These are phyloP conservation scores for Glareola pratincola DNA, from an alignment of 2,113 vertebrate genomes.

Conservation along the genomic window DNA sequence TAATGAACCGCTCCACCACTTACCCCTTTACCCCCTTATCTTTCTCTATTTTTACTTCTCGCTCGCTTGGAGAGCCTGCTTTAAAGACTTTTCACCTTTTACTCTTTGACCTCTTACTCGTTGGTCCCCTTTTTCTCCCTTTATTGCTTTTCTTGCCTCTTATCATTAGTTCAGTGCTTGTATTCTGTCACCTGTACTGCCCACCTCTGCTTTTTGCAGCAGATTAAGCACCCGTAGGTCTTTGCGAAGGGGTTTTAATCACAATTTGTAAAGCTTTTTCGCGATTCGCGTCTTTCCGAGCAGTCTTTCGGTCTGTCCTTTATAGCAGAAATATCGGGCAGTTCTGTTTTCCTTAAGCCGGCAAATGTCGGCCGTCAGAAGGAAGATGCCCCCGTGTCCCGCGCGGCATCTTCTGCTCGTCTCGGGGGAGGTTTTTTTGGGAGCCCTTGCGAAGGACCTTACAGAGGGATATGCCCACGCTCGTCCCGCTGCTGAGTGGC, in stretches of 20 bases:
- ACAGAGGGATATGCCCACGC: neutral
- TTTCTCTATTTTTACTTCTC: neutral
- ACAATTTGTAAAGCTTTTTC: neutral
- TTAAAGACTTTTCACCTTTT: neutral
- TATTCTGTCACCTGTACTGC: neutral
- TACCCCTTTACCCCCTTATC: neutral
- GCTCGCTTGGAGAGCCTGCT: neutral
- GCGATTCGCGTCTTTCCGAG: rapidly evolving
- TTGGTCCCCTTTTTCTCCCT: neutral
- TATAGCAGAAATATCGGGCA: neutral
- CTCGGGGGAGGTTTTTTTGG: no score
- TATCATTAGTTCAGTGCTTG: neutral
- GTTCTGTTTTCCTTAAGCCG: neutral
- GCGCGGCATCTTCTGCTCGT: neutral
- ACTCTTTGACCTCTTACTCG: neutral
- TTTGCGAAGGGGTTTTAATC: neutral
- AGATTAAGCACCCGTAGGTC: neutral
- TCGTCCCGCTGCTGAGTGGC: neutral
- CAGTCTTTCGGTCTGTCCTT: neutral
- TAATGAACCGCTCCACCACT: neutral
- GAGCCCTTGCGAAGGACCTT: neutral
- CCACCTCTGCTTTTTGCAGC: neutral
- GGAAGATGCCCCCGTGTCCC: neutral
- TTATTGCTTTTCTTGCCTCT: neutral
- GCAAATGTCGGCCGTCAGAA: no score